phyloP scores from a whole-genome alignment of 1,140 invertebrate species.

The Penaeus vannamei region DNA sequence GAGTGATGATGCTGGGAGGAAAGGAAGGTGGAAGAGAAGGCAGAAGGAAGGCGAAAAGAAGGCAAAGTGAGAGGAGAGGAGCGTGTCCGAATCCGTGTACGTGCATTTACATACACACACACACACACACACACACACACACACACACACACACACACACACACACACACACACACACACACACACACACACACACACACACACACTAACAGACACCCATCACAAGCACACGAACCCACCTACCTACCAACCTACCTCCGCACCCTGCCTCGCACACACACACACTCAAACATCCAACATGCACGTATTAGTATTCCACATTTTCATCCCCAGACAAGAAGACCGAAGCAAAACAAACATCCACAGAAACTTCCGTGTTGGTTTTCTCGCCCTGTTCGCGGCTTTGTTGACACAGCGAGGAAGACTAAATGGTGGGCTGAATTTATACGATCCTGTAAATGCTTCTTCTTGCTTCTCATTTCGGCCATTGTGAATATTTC shows the following conservation, averaged over 20 bases:
- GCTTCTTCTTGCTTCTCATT: too few relatives aligned
- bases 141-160: slow-evolving; percentile 28
- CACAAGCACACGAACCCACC: background rate
- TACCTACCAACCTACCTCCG: background rate
- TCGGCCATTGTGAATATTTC: too few relatives aligned
- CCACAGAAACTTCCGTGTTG: too few relatives aligned
- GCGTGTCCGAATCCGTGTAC: too few relatives aligned
- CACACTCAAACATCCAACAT: slow-evolving; percentile 8
- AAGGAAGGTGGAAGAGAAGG: background rate
- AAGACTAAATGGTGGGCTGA: too few relatives aligned
- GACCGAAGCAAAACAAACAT: too few relatives aligned
- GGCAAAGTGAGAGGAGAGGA: background rate
- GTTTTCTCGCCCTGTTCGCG: too few relatives aligned
- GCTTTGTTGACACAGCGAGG: too few relatives aligned
- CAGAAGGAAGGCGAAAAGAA: background rate
- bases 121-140: slow-evolving; percentile 39
- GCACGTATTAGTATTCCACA: too few relatives aligned
- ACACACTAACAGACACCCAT: background rate
- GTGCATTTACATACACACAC: background rate
- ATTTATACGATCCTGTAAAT: too few relatives aligned
- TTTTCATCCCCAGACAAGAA: too few relatives aligned
- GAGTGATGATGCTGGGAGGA: background rate
- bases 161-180: slow-evolving; percentile 8
- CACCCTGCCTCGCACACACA: background rate
- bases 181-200: slow-evolving; percentile 9